A percentile compares a stretch with the other conserved stretches of the same genome.
phyloP scores from a whole-genome alignment of 2,113 vertebrate genomes.

The Synodontis membranacea region DNA sequence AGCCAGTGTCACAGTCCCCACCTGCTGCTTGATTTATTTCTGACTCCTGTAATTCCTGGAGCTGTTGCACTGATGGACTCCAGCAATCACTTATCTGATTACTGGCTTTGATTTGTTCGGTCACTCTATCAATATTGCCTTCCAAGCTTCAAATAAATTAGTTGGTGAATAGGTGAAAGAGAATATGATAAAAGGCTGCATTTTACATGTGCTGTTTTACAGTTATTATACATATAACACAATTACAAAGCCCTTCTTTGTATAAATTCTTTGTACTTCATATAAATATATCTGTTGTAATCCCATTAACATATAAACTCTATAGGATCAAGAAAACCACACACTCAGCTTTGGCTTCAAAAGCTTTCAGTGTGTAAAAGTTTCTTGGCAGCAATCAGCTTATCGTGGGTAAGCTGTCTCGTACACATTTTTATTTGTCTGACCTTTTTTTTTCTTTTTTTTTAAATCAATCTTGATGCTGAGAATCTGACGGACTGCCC shows the following conservation, averaged over 20 bases:
- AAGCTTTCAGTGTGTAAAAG: conserved; percentile 33
- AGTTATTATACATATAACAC: background rate
- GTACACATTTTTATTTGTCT: background rate
- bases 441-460: background rate
- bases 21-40: conserved; percentile 65
- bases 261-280: background rate
- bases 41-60: conserved; percentile 48
- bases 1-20: conserved; percentile 64
- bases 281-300: background rate
- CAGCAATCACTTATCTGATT: conserved; percentile 48
- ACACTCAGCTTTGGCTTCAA: conserved; percentile 29
- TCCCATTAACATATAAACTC: background rate
- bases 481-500: conserved; percentile 3
- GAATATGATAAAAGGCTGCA: background rate
- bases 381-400: conserved; percentile 11
- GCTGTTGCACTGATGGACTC: conserved; percentile 32
- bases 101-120: conserved; percentile 40
- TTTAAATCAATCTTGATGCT: background rate
- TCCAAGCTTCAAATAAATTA: conserved; percentile 9
- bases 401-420: background rate
- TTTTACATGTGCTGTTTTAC: background rate
- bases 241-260: background rate
- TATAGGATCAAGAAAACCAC: background rate
- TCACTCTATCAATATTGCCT: conserved; percentile 21
- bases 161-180: conserved; percentile 8